Evolutionary conservation across 2,797 vertebrate genomes (phyloP), one percentile per base, ranked within the genome.

Genomic region (Thunnus albacares): DNA sequence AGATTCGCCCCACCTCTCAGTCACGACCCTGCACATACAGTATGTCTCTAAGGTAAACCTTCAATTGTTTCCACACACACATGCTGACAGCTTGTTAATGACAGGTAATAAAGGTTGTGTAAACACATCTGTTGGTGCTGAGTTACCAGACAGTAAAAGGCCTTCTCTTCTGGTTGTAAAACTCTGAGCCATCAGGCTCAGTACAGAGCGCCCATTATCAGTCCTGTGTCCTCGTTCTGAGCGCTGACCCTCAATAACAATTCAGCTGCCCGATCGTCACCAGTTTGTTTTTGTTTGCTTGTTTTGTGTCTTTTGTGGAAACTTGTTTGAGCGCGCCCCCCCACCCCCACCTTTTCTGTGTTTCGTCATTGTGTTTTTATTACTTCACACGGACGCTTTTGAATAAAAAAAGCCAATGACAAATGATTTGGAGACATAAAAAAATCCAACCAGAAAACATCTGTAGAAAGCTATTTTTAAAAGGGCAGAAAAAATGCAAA

Each of bases 81-180:
- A 85, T 59, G 83, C 84, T 88, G 86, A 92, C 90, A 90, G 89
- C 91, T 91, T 53, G 59, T 91, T 93, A 94, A 93, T 93, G 87
- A 87, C 84, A 89, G 85, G 86, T 87, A 91, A 89, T 94, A 94
- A 95, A 94, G 82, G 86, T 79, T 85, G 83, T 87, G 92, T 94
- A 93, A 94, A 94, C 92, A 93, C 92, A 94, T 94, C 92, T 94
- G 93, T 90, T 90, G 89, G 83, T 77, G 70, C 91, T 78, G 90
- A 74, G 88, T 92, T 94, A 92, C 86, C 89, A 90, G 79, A 91
- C 87, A 89, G 89, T 93, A 88, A 93, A 93, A 88, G 82, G 83
- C 67, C 69, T 81, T 70, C 64, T 81, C 66, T 55, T 66, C 71
- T 61, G 62, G 82, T 81, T 68, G 82, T 94, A 92, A 94, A 95